phyloP scores from a whole-genome alignment of 53 echinoderm and acorn worm genomes.

The Apostichopus leukothele region DNA sequence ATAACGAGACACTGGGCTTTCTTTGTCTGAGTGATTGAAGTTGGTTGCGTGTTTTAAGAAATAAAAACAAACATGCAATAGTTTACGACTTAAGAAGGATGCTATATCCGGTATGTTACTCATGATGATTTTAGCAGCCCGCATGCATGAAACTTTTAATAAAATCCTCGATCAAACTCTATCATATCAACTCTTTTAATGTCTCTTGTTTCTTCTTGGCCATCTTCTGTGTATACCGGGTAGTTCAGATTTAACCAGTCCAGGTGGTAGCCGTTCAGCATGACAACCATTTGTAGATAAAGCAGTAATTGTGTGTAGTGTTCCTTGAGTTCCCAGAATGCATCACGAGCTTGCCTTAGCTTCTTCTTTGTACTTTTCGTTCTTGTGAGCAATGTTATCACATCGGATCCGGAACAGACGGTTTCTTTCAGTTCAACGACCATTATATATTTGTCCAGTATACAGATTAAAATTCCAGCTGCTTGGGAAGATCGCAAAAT shows the following conservation, averaged over 20 bases:
- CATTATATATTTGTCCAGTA: neutral
- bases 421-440: neutral
- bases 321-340: slow-evolving; percentile 40
- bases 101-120: too few species aligned
- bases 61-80: too few species aligned
- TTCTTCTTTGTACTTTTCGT: slow-evolving; percentile 13
- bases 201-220: neutral
- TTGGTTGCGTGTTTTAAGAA: too few species aligned
- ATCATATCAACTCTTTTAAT: too few species aligned
- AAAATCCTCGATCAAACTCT: too few species aligned
- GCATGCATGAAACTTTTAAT: too few species aligned
- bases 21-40: too few species aligned
- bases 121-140: too few species aligned
- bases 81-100: too few species aligned
- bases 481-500: too few species aligned
- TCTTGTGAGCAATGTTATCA: slow-evolving; percentile 8
- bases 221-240: slow-evolving; percentile 1
- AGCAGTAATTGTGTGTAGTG: slow-evolving; percentile 23
- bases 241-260: slow-evolving; percentile 13
- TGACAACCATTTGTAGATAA: slow-evolving; percentile 23
- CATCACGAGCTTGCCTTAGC: neutral
- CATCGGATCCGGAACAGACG: neutral
- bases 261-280: neutral
- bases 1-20: too few species aligned
- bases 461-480: too few species aligned